Percentiles rank a stretch among this genome's conserved stretches.
These are phyloP conservation scores for Drosophila teissieri DNA, from an alignment of 1,140 invertebrate genomes.

Conservation along the genomic window DNA sequence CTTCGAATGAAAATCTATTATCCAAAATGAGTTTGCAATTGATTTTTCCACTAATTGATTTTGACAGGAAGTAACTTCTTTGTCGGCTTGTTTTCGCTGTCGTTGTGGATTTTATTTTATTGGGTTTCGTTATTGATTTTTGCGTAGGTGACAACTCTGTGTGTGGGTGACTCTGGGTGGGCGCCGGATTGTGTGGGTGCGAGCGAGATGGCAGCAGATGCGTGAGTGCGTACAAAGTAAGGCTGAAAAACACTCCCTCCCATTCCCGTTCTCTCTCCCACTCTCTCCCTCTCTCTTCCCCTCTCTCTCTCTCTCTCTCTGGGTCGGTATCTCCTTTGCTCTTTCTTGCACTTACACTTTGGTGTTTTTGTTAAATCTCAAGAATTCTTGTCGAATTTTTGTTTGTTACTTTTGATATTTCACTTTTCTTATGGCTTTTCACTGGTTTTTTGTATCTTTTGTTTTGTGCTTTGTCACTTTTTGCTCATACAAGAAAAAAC, in stretches of 20 bases:
- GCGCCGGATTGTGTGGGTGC: slow-evolving; percentile 15
- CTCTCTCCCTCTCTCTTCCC: neutral
- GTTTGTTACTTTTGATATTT: slow-evolving; percentile 17
- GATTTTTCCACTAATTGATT: slow-evolving; percentile 17
- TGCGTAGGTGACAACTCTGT: slow-evolving; percentile 58
- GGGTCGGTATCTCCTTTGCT: neutral
- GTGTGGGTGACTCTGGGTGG: slow-evolving; percentile 2
- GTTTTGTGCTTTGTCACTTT: slow-evolving; percentile 21
- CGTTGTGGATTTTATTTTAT: slow-evolving; percentile 30
- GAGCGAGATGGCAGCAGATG: slow-evolving; percentile 53
- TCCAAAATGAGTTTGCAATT: neutral
- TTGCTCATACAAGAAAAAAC: slow-evolving; percentile 43
- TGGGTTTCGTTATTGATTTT: slow-evolving; percentile 58
- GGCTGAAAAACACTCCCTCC: slow-evolving; percentile 28
- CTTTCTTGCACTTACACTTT: slow-evolving; percentile 42
- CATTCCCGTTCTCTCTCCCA: neutral
- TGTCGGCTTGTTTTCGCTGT: slow-evolving; percentile 21
- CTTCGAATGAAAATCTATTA: no score
- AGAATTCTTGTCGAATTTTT: slow-evolving; percentile 17
- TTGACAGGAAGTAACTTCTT: slow-evolving; percentile 21
- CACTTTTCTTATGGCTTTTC: slow-evolving; percentile 32
- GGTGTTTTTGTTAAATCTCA: slow-evolving; percentile 5
- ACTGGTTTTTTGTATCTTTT: slow-evolving; percentile 18
- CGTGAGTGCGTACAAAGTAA: slow-evolving; percentile 60
- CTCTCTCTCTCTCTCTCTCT: neutral